Base-by-base conservation (phyloP, 2,113 vertebrate species). In the Apeltes quadracus region DNA sequence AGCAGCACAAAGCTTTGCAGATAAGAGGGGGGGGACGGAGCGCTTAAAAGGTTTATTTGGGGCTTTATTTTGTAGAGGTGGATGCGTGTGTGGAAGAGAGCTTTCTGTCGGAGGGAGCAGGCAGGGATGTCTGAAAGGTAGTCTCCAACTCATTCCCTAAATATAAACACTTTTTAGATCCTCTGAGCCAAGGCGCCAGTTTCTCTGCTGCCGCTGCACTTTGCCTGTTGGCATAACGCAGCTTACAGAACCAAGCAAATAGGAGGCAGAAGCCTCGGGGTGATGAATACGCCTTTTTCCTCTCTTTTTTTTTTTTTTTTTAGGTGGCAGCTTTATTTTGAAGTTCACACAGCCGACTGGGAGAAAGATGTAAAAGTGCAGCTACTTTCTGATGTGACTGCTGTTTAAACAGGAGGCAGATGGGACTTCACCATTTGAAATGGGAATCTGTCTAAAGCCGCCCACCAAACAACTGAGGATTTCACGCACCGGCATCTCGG, bases 1-100 rank as follows among this genome's bases (percentile, higher is more conserved):
- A 84, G 82, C 58, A 36, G 58, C 62, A 62, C n/a, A 77, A 67
- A 80, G 56, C 73, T 59, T 50, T 36, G 69, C 59, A 82, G 75
- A 63, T 64, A 69, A 76, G 23, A 39, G 7, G 16, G 44, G 29
- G 16, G 1, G 38, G 68, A 58, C 39, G 16, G 34, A 72, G 59
- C 18, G 12, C 84, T 86, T 70, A 84, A 78, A 78, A 87, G 79
- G 57, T 72, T 86, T 88, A 71, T 75, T 1, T 13, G 38, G 50
- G 51, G 79, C 63, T 83, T 79, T 77, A 59, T 63, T 41, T 76
- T 14, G 46, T 72, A 18, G 56, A 50, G 69, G 38, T 57, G 55
- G 51, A 25, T 75, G 76, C 22, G 22, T 53, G 23, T 8, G 54
- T 46, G 53, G 44, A 58, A 61, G 32, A 73, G 46, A 50, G 39